Base-by-base conservation (phyloP, 2,888 invertebrate species). In the Chironomus tentans region DNA sequence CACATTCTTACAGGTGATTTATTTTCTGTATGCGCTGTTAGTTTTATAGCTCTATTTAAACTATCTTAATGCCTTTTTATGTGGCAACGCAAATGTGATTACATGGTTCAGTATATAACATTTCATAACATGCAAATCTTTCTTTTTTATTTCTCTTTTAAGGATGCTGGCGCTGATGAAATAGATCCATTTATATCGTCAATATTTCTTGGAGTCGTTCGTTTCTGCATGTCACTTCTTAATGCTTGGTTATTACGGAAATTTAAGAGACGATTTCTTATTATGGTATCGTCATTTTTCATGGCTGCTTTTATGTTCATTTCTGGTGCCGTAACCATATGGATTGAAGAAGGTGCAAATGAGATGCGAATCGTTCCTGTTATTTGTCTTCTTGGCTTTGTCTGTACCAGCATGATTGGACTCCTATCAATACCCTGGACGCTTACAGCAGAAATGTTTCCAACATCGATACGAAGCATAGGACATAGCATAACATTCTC, bases 381-480 rank as follows among this genome's bases (percentile, higher is more conserved):
- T 0, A 77, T 84, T 0, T 84, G 87, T 76, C 81, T 88, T 1
- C 79, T 88, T 10, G 80, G 87, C 0, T 88, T 87, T 80, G 88
- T 88, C 0, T 85, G 87, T 76, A 85, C 87, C 0, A 87, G 87
- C 6, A 88, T 88, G 87, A 83, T 88, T 62, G 88, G 88, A 0
- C 82, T 88, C 78, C 81, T 88, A 48, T 87, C 87, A 5, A 87
- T 88, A 22, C 88, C 88, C 0, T 88, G 88, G 88, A 88, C 88
- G n/a, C 87, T 88, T 87, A 88, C 88, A 0, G 88, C 88, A 0
- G 88, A 88, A 82, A 81, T 88, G 3, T 88, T 88, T 79, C 88
- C 88, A 0, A 84, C 87, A 2, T 87, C 88, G 78, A 88, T 88
- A 65, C 84, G 88, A 22, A 88, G 88, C 2, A 82, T 88, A 13